A percentile compares a stretch with the other conserved stretches of the same genome.
phyloP scores from a whole-genome alignment of 2,888 invertebrate species.

The Eumacrocentrus americanus region DNA sequence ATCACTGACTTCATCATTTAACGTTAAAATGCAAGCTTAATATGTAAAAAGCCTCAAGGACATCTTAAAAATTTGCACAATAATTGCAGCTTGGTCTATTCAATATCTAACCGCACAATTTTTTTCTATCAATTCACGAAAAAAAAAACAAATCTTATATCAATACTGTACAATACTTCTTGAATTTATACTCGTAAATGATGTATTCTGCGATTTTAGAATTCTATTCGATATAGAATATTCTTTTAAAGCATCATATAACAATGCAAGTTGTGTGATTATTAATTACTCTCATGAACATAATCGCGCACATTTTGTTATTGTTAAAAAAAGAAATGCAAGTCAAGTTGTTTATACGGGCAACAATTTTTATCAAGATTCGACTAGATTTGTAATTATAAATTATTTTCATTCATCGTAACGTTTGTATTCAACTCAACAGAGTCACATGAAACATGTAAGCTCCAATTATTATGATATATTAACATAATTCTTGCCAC shows the following conservation, averaged over 20 bases:
- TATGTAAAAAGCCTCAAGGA: constrained; percentile 55
- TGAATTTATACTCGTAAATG: constrained; percentile 45
- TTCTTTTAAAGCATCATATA: background rate
- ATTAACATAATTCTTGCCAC: background rate
- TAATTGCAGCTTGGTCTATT: constrained; percentile 50
- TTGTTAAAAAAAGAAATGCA: background rate
- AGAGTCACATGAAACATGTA: too few relatives aligned
- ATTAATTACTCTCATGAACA: background rate
- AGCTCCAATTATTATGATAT: background rate
- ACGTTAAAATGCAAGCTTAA: constrained; percentile 47
- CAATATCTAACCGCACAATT: constrained; percentile 22
- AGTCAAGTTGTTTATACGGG: background rate
- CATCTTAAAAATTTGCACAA: constrained; percentile 53
- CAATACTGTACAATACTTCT: constrained; percentile 47
- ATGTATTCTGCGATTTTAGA: constrained; percentile 26
- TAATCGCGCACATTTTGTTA: background rate
- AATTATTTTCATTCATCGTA: too few relatives aligned
- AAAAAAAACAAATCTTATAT: constrained; percentile 37
- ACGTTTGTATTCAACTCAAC: too few relatives aligned
- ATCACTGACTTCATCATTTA: constrained; percentile 35
- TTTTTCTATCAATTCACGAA: background rate
- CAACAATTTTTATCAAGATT: background rate
- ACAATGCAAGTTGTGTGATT: background rate
- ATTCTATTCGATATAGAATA: background rate
- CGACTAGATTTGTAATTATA: background rate